Conservation (phyloP, 2,797 vertebrate genomes). For the Psittacula derbiana region DNA sequence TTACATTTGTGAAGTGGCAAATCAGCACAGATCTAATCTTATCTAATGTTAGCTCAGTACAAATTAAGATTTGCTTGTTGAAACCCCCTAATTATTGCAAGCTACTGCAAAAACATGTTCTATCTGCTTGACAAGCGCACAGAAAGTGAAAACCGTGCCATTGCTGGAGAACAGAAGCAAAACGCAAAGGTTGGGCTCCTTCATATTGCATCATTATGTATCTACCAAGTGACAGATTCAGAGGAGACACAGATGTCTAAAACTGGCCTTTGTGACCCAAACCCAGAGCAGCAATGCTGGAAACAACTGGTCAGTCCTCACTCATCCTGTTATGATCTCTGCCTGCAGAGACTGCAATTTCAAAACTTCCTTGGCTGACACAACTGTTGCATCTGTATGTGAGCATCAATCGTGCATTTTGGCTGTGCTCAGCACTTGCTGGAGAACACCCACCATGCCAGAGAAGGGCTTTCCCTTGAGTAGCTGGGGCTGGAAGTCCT, state of each 20-base stretch:
- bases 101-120: neutral
- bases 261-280: neutral
- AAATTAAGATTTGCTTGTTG: neutral
- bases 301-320: neutral
- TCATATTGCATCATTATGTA: neutral
- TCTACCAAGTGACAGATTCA: neutral
- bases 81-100: neutral
- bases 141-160: neutral
- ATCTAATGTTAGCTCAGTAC: neutral
- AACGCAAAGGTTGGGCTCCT: neutral
- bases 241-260: neutral
- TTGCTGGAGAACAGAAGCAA: neutral
- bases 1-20: neutral
- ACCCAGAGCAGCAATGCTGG: neutral
- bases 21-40: neutral
- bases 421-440: accelerated
- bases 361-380: neutral
- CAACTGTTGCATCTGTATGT: neutral
- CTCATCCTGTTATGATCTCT: neutral
- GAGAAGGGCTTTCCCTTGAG: accelerated
- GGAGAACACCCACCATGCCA: neutral
- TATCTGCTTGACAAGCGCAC: neutral
- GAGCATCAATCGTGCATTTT: neutral
- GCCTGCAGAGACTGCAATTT: neutral
- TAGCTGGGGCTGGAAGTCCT: neutral